A percentile compares a stretch with the other conserved stretches of the same genome.
These are phyloP conservation scores for Lepidotrigona ventralis DNA, from an alignment of 1,140 invertebrate genomes.

Conservation along the genomic window DNA sequence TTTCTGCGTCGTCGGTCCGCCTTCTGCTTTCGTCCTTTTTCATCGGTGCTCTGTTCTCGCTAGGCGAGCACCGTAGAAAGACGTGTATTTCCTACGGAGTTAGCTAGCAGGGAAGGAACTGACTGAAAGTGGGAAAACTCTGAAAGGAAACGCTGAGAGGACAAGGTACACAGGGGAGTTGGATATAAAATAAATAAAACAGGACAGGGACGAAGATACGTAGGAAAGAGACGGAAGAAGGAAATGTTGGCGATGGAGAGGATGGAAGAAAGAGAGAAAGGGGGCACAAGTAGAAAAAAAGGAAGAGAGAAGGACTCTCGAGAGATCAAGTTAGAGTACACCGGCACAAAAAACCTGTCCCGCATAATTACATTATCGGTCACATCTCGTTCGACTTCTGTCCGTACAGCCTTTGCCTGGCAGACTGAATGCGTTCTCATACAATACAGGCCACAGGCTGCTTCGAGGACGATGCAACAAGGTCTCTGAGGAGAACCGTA, in stretches of 20 bases:
- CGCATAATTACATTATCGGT: slow-evolving; percentile 75
- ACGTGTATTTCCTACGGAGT: not conserved
- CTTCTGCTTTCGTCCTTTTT: slow-evolving; percentile 36
- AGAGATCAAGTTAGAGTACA: slow-evolving; percentile 57
- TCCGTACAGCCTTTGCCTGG: slow-evolving; percentile 44
- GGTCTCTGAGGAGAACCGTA: slow-evolving; percentile 21
- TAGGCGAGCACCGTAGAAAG: not conserved
- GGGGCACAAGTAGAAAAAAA: slow-evolving; percentile 25
- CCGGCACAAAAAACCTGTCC: slow-evolving; percentile 72
- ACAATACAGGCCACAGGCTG: slow-evolving; percentile 13
- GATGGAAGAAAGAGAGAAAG: slow-evolving; percentile 24
- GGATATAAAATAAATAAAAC: not conserved
- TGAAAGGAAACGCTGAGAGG: not conserved
- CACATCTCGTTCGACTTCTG: slow-evolving; percentile 72
- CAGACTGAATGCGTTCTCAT: slow-evolving; percentile 39
- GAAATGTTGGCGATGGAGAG: not conserved
- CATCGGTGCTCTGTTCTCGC: not conserved
- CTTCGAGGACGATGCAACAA: slow-evolving; percentile 32
- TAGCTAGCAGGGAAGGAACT: not conserved
- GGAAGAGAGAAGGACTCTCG: slow-evolving; percentile 31
- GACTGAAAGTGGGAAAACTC: slow-evolving; percentile 2
- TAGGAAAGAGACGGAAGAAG: slow-evolving; percentile 1
- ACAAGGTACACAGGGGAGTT: not conserved
- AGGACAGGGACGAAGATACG: not conserved
- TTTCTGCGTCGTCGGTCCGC: slow-evolving; percentile 46